Evolutionary conservation across 2,797 vertebrate species (phyloP), one percentile per base, ranked within the genome.

Genomic region (Picus viridis): DNA sequence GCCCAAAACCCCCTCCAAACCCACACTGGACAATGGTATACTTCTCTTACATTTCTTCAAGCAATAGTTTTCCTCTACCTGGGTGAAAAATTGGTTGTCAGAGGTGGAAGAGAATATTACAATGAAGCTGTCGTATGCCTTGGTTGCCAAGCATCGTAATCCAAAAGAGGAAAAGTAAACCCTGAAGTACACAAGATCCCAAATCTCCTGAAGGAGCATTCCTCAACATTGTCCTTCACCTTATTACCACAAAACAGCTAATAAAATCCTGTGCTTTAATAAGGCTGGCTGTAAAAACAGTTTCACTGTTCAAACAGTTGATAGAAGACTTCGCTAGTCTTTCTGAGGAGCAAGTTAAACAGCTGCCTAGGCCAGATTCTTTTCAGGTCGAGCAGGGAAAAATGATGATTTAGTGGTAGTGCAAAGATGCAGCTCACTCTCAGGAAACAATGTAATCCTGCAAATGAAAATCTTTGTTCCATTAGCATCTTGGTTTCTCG

Each of bases 61-160:
- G 97, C 90, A 98, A 71, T 30, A 97, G 97, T 59, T 85, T 76
- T 75, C 39, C 12, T 19, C 18, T 58, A 62, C 43, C 49, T 74
- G 54, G 26, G 12, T 92, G 54, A 86, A 94, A 97, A 96, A 98
- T 87, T 97, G 95, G 2, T 98, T 98, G 95, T 98, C 97, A 96
- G 97, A 98, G 68, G 98, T 96, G 98, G 85, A 84, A 84, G 36
- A 57, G 67, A 89, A 32, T 51, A 63, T 78, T 85, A n/a, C 72
- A 77, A 36, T 34, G 79, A 92, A 98, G 97, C 98, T 98, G 54
- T 98, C 95, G 4, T 98, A 98, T 74, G 51, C 98, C 96, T 64
- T 98, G 98, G 7, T 98, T 98, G 70, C 98, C 98, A 72, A 98
- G 98, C 47, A 97, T 98, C 95, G 98, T 98, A 73, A 71, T 73